phyloP scores from a whole-genome alignment of 2,797 vertebrate species.

The Girardinus metallicus region DNA sequence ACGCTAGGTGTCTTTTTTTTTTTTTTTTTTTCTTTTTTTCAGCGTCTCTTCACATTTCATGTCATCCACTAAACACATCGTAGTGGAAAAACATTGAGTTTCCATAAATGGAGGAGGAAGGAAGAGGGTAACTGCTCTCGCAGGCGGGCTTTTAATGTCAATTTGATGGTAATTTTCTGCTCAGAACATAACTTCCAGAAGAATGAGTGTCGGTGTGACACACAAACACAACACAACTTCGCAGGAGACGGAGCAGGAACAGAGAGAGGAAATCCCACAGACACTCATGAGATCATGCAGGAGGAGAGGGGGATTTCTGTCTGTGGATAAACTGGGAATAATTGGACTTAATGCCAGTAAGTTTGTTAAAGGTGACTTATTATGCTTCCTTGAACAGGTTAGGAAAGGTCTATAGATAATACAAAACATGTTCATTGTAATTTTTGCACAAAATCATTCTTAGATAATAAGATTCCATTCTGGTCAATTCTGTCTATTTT shows the following conservation, averaged over 20 bases:
- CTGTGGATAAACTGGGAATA: slow-evolving; percentile 10
- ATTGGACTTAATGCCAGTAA: slow-evolving; percentile 11
- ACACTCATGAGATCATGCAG: neutral
- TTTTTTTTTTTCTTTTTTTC: too few relatives aligned
- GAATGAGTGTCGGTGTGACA: slow-evolving; percentile 13
- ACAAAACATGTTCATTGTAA: too few relatives aligned
- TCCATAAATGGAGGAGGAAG: neutral
- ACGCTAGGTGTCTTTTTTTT: neutral
- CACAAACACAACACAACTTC: neutral
- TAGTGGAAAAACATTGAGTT: neutral
- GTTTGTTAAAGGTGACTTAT: neutral
- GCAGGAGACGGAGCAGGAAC: neutral
- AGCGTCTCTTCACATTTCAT: slow-evolving; percentile 1
- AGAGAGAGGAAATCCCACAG: slow-evolving; percentile 27
- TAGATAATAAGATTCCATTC: too few relatives aligned
- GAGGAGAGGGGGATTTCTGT: slow-evolving; percentile 7
- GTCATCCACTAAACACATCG: neutral
- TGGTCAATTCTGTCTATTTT: too few relatives aligned
- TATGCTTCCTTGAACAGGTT: too few relatives aligned
- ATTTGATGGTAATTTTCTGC: slow-evolving; percentile 10
- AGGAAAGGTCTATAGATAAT: too few relatives aligned
- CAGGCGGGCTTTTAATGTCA: slow-evolving; percentile 11
- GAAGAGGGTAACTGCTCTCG: neutral
- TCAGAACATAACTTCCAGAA: slow-evolving; percentile 17
- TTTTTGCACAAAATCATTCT: too few relatives aligned